phyloP scores from a whole-genome alignment of 2,113 vertebrate species.

The Pholis gunnellus region DNA sequence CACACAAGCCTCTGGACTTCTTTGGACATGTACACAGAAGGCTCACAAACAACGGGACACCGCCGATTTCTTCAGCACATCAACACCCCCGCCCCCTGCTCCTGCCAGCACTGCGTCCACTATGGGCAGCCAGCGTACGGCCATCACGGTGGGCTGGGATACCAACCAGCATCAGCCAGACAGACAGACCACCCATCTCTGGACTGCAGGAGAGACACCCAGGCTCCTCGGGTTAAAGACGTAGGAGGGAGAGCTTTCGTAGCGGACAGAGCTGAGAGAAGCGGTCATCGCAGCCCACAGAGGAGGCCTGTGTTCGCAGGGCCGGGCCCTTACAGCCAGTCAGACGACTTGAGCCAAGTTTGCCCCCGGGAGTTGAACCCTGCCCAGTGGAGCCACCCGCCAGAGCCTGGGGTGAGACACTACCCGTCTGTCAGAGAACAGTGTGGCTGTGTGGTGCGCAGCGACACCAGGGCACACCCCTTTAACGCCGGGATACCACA shows the following conservation, averaged over 20 bases:
- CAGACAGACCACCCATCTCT: slow-evolving; percentile 66
- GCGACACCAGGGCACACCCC: slow-evolving; percentile 52
- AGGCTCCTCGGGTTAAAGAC: slow-evolving; percentile 59
- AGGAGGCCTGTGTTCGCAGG: slow-evolving; percentile 77
- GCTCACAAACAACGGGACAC: slow-evolving; percentile 67
- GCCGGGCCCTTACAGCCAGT: slow-evolving; percentile 58
- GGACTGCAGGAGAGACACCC: slow-evolving; percentile 61
- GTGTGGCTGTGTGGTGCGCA: slow-evolving; percentile 70
- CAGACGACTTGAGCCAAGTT: slow-evolving; percentile 59
- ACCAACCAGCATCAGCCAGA: slow-evolving; percentile 44
- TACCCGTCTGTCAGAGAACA: slow-evolving; percentile 75
- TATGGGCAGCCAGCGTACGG: slow-evolving; percentile 40
- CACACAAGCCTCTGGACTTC: slow-evolving; percentile 57
- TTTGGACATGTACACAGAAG: slow-evolving; percentile 82
- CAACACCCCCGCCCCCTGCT: slow-evolving; percentile 44
- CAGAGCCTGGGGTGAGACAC: slow-evolving; percentile 65
- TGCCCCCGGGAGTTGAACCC: slow-evolving; percentile 72
- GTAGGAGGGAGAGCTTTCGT: slow-evolving; percentile 48
- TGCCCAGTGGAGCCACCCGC: slow-evolving; percentile 68
- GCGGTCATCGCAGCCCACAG: slow-evolving; percentile 74
- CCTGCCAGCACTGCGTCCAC: slow-evolving; percentile 69
- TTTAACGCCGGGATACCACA: slow-evolving; percentile 64
- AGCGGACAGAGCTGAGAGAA: slow-evolving; percentile 55
- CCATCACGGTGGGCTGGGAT: slow-evolving; percentile 51
- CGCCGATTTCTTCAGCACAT: slow-evolving; percentile 58